Evolutionary conservation across 2,113 vertebrate species (phyloP).

Genomic region (Chelonoidis abingdonii): DNA sequence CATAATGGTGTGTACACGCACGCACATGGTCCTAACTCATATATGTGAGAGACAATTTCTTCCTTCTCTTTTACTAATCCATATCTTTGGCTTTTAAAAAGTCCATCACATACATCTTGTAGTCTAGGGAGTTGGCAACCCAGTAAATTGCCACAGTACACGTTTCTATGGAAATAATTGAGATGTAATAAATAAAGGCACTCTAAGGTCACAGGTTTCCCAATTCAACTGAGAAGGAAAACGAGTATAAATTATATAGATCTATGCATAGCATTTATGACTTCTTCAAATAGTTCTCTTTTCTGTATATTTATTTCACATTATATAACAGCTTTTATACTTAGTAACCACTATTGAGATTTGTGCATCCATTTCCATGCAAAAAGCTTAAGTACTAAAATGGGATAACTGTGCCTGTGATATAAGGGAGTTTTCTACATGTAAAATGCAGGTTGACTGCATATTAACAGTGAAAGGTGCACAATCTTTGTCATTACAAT

Average conservation of each 20-base stretch:
- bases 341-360: conserved; percentile 57
- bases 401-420: conserved; percentile 52
- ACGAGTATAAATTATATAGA: conserved; percentile 78
- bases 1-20: background rate
- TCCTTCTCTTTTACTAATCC: conserved; percentile 31
- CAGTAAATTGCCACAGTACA: conserved; percentile 64
- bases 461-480: conserved; percentile 6
- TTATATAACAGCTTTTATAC: conserved; percentile 49
- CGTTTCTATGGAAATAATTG: conserved; percentile 87
- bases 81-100: conserved; percentile 51
- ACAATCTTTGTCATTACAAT: conserved; percentile 45
- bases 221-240: conserved; percentile 77
- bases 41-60: background rate
- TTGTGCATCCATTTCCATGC: conserved; percentile 68
- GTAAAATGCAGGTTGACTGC: conserved; percentile 49
- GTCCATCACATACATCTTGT: conserved; percentile 69
- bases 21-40: background rate
- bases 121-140: conserved; percentile 69
- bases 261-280: conserved; percentile 51
- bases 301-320: conserved; percentile 29
- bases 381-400: conserved; percentile 65
- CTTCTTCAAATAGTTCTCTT: conserved; percentile 3
- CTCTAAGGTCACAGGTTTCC: conserved; percentile 82
- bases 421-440: conserved; percentile 57
- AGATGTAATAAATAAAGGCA: conserved; percentile 83